Evolutionary conservation across 37 sponge, comb jelly and placozoan genomes (phyloP).

Genomic region (Geodia barretti): DNA sequence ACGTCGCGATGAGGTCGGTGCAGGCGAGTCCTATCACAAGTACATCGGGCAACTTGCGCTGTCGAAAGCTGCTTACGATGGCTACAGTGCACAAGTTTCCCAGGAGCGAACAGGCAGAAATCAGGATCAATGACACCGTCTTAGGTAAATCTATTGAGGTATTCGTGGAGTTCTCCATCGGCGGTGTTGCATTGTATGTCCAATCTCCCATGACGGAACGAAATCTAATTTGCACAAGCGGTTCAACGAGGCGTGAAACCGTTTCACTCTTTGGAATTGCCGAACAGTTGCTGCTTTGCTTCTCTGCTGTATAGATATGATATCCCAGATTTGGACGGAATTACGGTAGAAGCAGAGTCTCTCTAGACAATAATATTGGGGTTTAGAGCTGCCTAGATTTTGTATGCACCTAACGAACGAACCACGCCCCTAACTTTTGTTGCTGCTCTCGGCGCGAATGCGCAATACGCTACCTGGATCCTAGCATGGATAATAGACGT

Average conservation of each 20-base stretch:
- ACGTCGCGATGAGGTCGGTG: slow-evolving; percentile 56
- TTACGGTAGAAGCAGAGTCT: no score
- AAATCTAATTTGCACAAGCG: not conserved
- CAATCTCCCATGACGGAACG: not conserved
- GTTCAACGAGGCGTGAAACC: not conserved
- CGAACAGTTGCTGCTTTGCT: no score
- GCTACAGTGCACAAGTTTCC: slow-evolving; percentile 61
- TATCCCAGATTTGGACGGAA: no score
- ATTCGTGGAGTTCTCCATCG: slow-evolving; percentile 4
- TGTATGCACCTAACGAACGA: no score
- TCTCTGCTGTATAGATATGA: no score
- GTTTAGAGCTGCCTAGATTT: no score
- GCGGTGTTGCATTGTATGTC: not conserved
- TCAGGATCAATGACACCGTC: slow-evolving; percentile 28
- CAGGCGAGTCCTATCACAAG: slow-evolving; percentile 70
- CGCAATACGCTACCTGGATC: no score
- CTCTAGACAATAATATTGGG: no score
- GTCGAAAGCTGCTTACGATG: slow-evolving; percentile 53
- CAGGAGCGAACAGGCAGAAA: slow-evolving; percentile 39
- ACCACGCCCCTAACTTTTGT: no score
- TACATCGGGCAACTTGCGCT: slow-evolving; percentile 66
- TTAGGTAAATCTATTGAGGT: slow-evolving; percentile 14
- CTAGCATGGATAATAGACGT: no score
- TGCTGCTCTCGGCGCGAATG: no score
- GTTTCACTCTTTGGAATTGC: no score